Evolutionary conservation across 2,113 vertebrate genomes (phyloP), one percentile per base, ranked within the genome.

Genomic region (Myanophis thanlyinensis): DNA sequence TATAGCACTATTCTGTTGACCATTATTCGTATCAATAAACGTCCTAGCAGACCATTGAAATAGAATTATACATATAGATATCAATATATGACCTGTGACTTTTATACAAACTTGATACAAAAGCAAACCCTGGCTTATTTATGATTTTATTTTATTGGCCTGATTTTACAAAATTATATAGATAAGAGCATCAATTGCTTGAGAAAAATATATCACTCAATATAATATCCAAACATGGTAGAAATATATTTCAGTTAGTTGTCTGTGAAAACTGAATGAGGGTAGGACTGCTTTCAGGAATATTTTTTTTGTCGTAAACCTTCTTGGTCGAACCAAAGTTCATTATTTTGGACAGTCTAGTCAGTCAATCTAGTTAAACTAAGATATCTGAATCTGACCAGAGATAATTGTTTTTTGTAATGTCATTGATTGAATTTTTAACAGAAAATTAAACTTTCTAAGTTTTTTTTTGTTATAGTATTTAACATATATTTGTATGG

Each of bases 41-140:
- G 27, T 4, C 18, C 23, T 56, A 46, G 23, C 54, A 56, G 25
- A 59, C 23, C 47, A 46, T n/a, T 88, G 46, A 15, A 87, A 49
- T 30, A 30, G 3, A 48, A 49, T 49, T 87, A 51, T 23, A 49
- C 48, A 87, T 30, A 92, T 10, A 89, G 27, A 94, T 20, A 9
- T 92, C 1, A 8, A 88, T 6, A 88, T 6, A 10, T 51, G 53
- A 46, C 48, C 30, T n/a, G 92, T 15, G 3, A 44, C 90, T 51
- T 62, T 90, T 92, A 93, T 89, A 90, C 0, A 15, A 67, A 91
- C 15, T 0, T 80, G 18, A 40, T 80, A 54, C 90, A 12, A 20
- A 35, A 93, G 91, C 87, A 95, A 91, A 89, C 62, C 13, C 93
- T 53, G 93, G 20, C n/a, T 73, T 15, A 23, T 89, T 88, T 48